Percentiles rank a stretch among this genome's conserved stretches.
These are phyloP conservation scores for Suncus etruscus DNA, from an alignment of 2,113 vertebrate species.

Conservation along the genomic window DNA sequence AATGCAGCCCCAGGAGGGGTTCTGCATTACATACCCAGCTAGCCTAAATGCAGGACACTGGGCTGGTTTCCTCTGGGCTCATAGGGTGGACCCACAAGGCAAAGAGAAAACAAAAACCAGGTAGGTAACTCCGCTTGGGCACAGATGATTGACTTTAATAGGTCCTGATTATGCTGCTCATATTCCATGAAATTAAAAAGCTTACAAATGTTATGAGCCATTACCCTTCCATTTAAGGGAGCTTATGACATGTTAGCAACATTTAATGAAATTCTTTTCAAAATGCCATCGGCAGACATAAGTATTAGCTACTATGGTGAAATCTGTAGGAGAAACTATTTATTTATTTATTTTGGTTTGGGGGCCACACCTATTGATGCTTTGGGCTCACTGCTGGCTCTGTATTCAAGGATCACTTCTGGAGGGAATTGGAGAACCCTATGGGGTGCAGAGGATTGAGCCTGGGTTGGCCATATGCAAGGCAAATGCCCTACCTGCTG, in stretches of 20 bases:
- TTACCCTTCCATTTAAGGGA: slow-evolving; percentile 90
- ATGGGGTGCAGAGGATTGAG: too few relatives aligned
- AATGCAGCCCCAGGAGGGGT: slow-evolving; percentile 45
- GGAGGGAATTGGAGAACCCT: too few relatives aligned
- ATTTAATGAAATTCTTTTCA: slow-evolving; percentile 89
- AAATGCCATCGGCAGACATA: slow-evolving; percentile 86
- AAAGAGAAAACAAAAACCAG: slow-evolving; percentile 85
- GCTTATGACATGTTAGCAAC: slow-evolving; percentile 90
- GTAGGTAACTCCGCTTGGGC: slow-evolving; percentile 84
- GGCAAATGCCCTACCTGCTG: too few relatives aligned
- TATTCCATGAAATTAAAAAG: slow-evolving; percentile 93
- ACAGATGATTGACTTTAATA: slow-evolving; percentile 89
- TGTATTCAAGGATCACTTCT: too few relatives aligned
- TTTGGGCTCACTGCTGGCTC: too few relatives aligned
- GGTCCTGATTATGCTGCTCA: slow-evolving; percentile 90
- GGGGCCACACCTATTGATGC: too few relatives aligned
- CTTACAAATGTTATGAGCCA: slow-evolving; percentile 91
- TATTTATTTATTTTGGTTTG: too few relatives aligned
- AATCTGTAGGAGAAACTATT: slow-evolving; percentile 75
- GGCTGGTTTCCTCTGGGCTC: slow-evolving; percentile 63
- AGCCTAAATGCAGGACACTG: slow-evolving; percentile 64
- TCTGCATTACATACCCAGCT: slow-evolving; percentile 14
- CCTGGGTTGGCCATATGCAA: too few relatives aligned
- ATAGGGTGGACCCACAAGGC: slow-evolving; percentile 74
- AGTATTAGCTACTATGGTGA: slow-evolving; percentile 77